Percentiles rank a stretch among this genome's conserved stretches.
Conservation (phyloP, 2,797 vertebrate genomes). For the Acanthiza pusilla region DNA sequence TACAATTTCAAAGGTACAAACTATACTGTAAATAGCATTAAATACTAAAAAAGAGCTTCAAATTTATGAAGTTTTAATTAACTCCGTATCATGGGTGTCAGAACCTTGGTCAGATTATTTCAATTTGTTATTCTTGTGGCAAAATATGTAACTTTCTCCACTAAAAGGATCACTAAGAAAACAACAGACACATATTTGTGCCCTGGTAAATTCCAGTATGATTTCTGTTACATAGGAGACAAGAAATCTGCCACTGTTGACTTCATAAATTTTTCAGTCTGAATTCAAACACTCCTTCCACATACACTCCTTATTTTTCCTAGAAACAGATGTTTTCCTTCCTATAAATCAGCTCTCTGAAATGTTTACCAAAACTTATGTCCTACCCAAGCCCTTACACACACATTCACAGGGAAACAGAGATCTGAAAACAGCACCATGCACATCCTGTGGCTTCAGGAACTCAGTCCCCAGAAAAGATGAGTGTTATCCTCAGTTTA, state of each 20-base stretch:
- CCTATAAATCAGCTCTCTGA: neutral
- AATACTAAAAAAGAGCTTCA: neutral
- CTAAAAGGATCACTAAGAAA: neutral
- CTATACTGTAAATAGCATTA: neutral
- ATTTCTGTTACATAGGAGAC: neutral
- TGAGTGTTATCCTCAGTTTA: neutral
- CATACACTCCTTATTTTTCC: neutral
- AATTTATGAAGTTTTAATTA: neutral
- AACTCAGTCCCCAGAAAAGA: neutral
- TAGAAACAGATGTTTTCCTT: neutral
- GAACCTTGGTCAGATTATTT: neutral
- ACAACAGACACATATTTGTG: neutral
- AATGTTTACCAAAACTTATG: neutral
- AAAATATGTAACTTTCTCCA: neutral
- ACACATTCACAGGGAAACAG: neutral
- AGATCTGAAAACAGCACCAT: neutral
- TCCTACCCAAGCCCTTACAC: neutral
- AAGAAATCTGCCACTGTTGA: neutral
- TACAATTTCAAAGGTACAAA: neutral
- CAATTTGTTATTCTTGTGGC: neutral
- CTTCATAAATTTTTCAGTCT: neutral
- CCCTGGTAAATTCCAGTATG: neutral
- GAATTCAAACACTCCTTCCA: neutral
- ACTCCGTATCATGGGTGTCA: fast-evolving
- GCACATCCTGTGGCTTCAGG: neutral